Base-by-base conservation (phyloP, 2,888 invertebrate species). In the Steinernema hermaphroditum region DNA sequence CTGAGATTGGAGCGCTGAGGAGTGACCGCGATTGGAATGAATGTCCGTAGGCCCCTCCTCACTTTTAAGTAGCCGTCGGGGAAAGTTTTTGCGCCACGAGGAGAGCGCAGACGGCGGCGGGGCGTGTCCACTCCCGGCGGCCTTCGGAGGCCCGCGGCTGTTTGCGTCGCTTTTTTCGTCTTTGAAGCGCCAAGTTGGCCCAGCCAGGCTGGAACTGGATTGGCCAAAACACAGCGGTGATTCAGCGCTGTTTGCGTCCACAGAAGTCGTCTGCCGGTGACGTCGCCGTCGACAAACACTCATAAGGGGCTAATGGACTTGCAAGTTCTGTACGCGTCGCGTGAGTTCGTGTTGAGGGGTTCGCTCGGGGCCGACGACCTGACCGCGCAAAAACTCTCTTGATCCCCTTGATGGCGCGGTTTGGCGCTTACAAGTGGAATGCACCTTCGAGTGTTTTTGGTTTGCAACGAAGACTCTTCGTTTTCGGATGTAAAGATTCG, bases 51-150 rank as follows among this genome's bases (percentile, higher is more conserved):
- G 16, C 62, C 62, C 32, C 32, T 16, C 32, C 16, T 2, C 14
- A 6, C 32, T 24, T 32, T 62, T 62, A 62, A 62, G 62, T 62
- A 62, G 62, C 62, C 62, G 27, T 4, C 12, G 29, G 34, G 62
- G 32, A 62, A 32, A 32, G 62, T 62, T 62, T 62, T 62, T 62
- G 62, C 62, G 32, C 27, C 8, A 9, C 29, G 62, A 62, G n/a
- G 62, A 62, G 62, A 62, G 62, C 62, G 62, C 62, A 62, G 62
- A 62, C 62, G 34, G 22, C 24, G 2, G 62, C 62, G 29, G 62
- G 62, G 62, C 62, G 62, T 62, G 62, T 22, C 27, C 62, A 29
- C 62, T 62, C 62, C 14, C 62, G 62, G 16, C 27, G 27, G n/a
- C 62, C 27, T 22, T 54, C 54, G 27, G 24, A 19, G 54, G 24